These are phyloP conservation scores for Turdus rufiventris DNA, from an alignment of 2,113 vertebrate genomes.

Conservation along the genomic window DNA sequence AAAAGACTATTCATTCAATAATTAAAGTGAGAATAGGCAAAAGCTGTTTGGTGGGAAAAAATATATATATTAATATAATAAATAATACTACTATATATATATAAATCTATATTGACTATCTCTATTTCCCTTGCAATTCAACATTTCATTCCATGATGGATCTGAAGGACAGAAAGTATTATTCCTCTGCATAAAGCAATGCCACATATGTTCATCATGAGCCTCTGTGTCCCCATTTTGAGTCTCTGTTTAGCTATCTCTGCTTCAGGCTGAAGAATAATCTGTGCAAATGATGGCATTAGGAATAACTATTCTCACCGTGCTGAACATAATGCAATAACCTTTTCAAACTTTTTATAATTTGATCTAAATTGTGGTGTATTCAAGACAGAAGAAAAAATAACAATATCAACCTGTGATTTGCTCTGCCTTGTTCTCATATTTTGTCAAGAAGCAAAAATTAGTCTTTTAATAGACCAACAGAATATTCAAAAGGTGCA, in stretches of 20 bases:
- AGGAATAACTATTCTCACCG: background rate
- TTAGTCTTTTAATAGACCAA: background rate
- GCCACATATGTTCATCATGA: background rate
- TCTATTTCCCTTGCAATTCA: background rate
- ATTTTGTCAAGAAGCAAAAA: background rate
- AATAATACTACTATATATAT: too few relatives aligned
- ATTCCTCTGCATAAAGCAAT: background rate
- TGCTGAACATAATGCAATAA: background rate
- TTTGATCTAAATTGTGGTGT: background rate
- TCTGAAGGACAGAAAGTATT: background rate
- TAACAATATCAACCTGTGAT: background rate
- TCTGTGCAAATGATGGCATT: background rate
- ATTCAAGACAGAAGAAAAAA: background rate
- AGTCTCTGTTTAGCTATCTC: background rate
- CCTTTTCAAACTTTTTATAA: background rate
- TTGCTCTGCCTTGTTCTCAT: background rate
- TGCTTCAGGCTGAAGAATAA: background rate
- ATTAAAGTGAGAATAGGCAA: background rate
- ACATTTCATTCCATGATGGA: background rate
- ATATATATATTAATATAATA: too few relatives aligned
- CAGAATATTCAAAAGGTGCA: background rate
- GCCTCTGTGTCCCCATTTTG: background rate
- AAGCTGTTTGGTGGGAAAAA: background rate
- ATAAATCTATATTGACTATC: background rate
- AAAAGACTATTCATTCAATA: background rate